Evolutionary conservation across 92 coral and sea anemone genomes (phyloP), one percentile per base, ranked within the genome.

Genomic region (Metridium senile): DNA sequence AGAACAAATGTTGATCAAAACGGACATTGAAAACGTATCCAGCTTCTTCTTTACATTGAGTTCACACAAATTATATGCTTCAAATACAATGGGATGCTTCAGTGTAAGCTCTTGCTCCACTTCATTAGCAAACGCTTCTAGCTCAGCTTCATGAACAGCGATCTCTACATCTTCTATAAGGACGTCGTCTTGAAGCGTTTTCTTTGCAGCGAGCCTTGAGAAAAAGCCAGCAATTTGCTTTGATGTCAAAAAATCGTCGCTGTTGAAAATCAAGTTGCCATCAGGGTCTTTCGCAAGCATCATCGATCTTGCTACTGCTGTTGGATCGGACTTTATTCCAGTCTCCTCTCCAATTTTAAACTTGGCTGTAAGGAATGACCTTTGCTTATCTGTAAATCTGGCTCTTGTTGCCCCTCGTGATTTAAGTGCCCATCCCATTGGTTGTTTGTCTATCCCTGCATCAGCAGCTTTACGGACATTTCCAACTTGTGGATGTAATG

Each of bases 361-460:
- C 61, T 84, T 84, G 51, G 70, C 80, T 19, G 76, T 75, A 19
- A 88, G 83, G 70, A 68, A 88, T 33, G 57, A 22, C 49, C 80
- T 85, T 70, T 88, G 89, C 3, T 57, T 45, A 34, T 52, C 26
- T 23, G 89, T 68, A 63, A 80, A 80, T 61, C 72, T 58, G 74
- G 81, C 87, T 66, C 80, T 87, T 67, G 61, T 45, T 54, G 16
- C 23, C 61, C 23, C 61, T 22, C 33, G 49, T 84, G 81, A 52
- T 77, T 79, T 88, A 2, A 88, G 84, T 2, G 84, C 89, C 93
- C 93, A 88, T 19, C 93, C 86, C 86, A 84, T 75, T 64, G 80
- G 66, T 34, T 70, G 3, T n/a, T 32, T 64, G 75, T 46, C 9
- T 22, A 32, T 59, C 20, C 49, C 10, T 2, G 39, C 27, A 26